Evolutionary conservation across 2,888 invertebrate genomes (phyloP).

Genomic region (Zele albiditarsus): DNA sequence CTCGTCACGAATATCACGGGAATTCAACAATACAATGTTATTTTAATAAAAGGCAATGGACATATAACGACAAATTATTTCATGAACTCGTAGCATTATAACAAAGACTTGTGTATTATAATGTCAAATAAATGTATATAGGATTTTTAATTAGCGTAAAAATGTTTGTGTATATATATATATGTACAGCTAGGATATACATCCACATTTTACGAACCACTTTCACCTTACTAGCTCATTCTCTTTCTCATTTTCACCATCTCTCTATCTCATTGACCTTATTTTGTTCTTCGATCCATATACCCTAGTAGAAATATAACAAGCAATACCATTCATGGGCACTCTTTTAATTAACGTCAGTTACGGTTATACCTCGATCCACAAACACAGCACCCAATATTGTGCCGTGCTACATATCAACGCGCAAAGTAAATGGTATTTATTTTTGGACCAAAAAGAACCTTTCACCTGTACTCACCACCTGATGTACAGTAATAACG

Average conservation of each 20-base stretch:
- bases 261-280: neutral
- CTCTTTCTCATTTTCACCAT: neutral
- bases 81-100: no score
- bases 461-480: slow-evolving; percentile 20
- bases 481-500: slow-evolving; percentile 21
- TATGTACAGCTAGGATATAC: neutral
- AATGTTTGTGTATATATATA: no score
- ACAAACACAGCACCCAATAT: neutral
- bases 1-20: no score
- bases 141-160: no score
- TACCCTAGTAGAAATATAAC: neutral
- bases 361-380: slow-evolving; percentile 24
- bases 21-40: no score
- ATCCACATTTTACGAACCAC: slow-evolving; percentile 31
- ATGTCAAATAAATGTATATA: no score
- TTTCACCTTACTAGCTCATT: slow-evolving; percentile 46
- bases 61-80: no score
- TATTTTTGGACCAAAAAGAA: slow-evolving; percentile 29
- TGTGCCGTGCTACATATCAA: neutral
- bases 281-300: neutral
- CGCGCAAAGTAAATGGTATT: slow-evolving; percentile 30
- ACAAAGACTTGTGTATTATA: no score
- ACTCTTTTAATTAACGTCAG: slow-evolving; percentile 33
- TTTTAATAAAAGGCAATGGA: no score
- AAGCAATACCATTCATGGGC: neutral